These are phyloP conservation scores for Hemiprocne comata DNA, from an alignment of 2,113 vertebrate genomes.

Conservation along the genomic window DNA sequence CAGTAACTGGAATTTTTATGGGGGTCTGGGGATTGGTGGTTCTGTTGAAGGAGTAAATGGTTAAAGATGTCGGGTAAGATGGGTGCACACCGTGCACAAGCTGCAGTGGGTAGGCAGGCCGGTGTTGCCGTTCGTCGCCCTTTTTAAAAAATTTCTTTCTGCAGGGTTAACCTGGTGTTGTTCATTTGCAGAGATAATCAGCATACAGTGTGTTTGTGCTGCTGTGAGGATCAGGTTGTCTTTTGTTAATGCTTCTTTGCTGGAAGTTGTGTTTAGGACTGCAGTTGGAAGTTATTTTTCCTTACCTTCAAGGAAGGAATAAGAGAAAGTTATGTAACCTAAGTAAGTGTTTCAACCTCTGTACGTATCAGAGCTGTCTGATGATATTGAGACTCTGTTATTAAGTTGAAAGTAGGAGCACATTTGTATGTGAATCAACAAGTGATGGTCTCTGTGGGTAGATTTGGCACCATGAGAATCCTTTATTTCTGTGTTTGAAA, in stretches of 20 bases:
- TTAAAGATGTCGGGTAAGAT: background rate
- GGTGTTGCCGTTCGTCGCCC: background rate
- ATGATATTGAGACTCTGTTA: background rate
- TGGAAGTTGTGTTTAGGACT: background rate
- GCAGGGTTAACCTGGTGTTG: accelerated
- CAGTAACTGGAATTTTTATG: background rate
- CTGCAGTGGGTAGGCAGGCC: background rate
- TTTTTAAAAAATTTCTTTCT: background rate
- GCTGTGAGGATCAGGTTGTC: background rate
- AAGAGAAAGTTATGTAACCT: background rate
- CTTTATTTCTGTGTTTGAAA: background rate
- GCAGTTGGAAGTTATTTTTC: background rate
- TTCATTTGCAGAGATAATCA: background rate
- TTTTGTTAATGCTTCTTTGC: background rate
- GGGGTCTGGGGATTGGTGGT: too few species aligned
- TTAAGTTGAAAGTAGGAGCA: background rate
- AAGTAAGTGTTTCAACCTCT: background rate
- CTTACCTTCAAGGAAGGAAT: background rate
- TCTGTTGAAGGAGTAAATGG: background rate
- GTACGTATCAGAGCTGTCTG: background rate
- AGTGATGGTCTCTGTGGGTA: background rate
- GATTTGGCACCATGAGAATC: background rate
- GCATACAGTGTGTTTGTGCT: background rate
- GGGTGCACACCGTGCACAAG: background rate
- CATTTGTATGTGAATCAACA: background rate